phyloP scores from a whole-genome alignment of 2,797 vertebrate species.

The Cirrhinus molitorella region DNA sequence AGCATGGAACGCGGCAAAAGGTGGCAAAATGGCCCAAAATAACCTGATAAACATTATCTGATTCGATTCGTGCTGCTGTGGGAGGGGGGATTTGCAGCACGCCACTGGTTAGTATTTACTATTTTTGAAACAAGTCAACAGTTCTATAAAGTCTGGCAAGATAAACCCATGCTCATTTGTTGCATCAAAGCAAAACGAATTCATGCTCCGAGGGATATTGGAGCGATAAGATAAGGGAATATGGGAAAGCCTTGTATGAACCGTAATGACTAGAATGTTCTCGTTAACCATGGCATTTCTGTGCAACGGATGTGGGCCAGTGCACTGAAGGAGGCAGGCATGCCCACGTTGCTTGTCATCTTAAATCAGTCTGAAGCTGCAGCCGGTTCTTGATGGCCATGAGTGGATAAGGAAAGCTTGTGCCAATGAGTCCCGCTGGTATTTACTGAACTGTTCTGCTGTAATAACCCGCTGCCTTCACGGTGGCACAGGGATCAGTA shows the following conservation, averaged over 20 bases:
- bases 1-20: not conserved
- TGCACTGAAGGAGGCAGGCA: slow-evolving; percentile 14
- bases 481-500: slow-evolving; percentile 35
- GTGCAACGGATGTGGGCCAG: not conserved
- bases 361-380: slow-evolving; percentile 40
- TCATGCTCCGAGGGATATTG: not conserved
- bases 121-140: slow-evolving; percentile 24
- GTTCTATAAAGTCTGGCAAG: slow-evolving; percentile 12
- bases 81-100: not conserved
- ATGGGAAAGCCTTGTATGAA: slow-evolving; percentile 11
- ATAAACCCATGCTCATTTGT: slow-evolving; percentile 7
- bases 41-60: not conserved
- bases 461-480: slow-evolving; percentile 27
- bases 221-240: slow-evolving; percentile 31
- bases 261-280: slow-evolving; percentile 36
- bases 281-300: slow-evolving; percentile 32
- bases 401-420: slow-evolving; percentile 37
- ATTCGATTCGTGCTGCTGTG: not conserved
- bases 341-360: slow-evolving; percentile 37
- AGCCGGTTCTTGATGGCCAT: slow-evolving; percentile 32
- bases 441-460: slow-evolving; percentile 26
- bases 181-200: slow-evolving; percentile 23
- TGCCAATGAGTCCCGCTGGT: slow-evolving; percentile 37
- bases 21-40: not conserved
- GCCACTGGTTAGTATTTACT: slow-evolving; percentile 27